A percentile compares a stretch with the other conserved stretches of the same genome.
Evolutionary conservation across 1,140 invertebrate genomes (phyloP).

Genomic region (Nasonia longicornis): DNA sequence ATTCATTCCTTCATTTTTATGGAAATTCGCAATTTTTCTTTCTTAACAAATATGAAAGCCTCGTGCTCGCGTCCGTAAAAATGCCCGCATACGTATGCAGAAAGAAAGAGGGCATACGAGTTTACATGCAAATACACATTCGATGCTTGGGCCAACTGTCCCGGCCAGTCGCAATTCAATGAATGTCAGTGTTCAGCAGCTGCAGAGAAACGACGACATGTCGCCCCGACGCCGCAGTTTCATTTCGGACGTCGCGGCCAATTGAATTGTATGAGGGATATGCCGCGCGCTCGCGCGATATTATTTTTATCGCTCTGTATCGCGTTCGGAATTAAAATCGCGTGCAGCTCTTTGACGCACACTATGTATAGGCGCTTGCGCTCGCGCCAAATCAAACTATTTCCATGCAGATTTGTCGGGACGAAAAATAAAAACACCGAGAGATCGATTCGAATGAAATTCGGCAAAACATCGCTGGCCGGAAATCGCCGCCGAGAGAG

Average conservation of each 20-base stretch:
- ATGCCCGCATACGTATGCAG: background rate
- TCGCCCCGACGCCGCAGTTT: background rate
- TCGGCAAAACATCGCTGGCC: too few species aligned
- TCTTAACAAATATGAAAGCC: background rate
- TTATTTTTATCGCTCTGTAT: constrained; percentile 19
- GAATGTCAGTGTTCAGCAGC: constrained; percentile 17
- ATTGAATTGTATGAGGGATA: constrained; percentile 25
- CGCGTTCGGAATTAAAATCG: background rate
- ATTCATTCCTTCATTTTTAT: background rate
- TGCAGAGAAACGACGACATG: background rate
- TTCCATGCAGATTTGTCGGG: background rate
- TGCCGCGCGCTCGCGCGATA: background rate
- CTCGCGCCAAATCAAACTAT: background rate
- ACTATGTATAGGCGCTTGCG: background rate
- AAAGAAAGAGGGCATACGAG: constrained; percentile 5
- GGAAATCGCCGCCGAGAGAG: too few species aligned
- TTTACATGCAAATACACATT: constrained; percentile 41
- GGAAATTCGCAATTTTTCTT: background rate
- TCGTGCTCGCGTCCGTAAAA: background rate
- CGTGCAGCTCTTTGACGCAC: background rate
- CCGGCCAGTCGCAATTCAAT: constrained; percentile 26
- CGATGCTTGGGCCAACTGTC: constrained; percentile 23
- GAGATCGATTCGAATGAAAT: too few species aligned
- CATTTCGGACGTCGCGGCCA: background rate
- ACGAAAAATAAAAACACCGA: background rate